Evolutionary conservation across 2,113 vertebrate species (phyloP).

Genomic region (Empidonax alnorum): DNA sequence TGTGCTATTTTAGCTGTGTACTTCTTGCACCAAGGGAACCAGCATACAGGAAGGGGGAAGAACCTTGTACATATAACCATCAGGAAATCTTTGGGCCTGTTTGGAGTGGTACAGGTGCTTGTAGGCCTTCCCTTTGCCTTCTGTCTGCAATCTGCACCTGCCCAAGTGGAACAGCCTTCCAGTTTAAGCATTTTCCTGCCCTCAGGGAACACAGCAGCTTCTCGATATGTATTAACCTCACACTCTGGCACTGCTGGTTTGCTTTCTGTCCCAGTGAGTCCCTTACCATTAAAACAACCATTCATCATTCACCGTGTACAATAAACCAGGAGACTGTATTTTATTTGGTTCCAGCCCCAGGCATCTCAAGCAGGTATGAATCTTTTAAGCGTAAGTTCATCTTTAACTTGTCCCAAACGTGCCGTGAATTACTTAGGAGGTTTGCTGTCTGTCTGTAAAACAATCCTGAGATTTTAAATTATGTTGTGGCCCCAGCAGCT

Average conservation of each 20-base stretch:
- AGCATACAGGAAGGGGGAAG: not conserved
- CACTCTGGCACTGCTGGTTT: not conserved
- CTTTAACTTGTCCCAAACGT: conserved; percentile 45
- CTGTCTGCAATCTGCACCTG: not conserved
- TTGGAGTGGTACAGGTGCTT: not conserved
- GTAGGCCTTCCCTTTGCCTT: not conserved
- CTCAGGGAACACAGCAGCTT: not conserved
- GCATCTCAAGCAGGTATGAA: conserved; percentile 40
- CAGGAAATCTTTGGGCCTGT: not conserved
- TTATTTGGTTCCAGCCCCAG: conserved; percentile 14
- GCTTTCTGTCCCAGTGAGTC: not conserved
- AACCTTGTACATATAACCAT: not conserved
- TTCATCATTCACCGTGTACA: conserved; percentile 11
- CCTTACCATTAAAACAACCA: conserved; percentile 3
- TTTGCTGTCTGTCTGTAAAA: conserved; percentile 26
- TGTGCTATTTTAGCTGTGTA: not conserved
- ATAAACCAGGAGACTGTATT: conserved; percentile 31
- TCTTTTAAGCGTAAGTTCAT: conserved; percentile 24
- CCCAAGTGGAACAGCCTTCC: not conserved
- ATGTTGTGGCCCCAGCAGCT: not conserved
- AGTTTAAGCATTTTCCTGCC: not conserved
- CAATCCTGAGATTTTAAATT: conserved; percentile 6
- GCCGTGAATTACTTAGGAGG: conserved; percentile 5
- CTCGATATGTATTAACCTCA: not conserved
- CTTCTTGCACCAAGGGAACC: not conserved